Percentiles rank a stretch among this genome's conserved stretches.
These are phyloP conservation scores for Desmodus rotundus DNA, from an alignment of 2,113 vertebrate species.

Conservation along the genomic window DNA sequence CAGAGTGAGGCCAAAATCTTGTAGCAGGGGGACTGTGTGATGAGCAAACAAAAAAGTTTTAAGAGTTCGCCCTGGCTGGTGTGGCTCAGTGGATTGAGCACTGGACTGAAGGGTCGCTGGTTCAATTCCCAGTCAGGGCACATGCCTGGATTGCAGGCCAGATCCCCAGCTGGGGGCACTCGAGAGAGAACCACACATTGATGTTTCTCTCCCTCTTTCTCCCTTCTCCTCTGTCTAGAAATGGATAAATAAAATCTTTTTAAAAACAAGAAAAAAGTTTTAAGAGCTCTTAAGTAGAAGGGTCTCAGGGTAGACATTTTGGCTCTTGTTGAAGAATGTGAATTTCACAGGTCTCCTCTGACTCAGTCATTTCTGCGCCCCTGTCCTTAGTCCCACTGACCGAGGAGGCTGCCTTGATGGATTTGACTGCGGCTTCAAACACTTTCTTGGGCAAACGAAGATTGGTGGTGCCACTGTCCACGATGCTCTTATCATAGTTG, in stretches of 20 bases:
- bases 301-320: not conserved
- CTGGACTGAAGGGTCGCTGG: too few relatives aligned
- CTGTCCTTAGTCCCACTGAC: slow-evolving; percentile 81
- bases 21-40: not conserved
- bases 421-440: slow-evolving; percentile 96
- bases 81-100: too few relatives aligned
- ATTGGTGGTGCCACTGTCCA: slow-evolving; percentile 98
- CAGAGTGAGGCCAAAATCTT: not conserved
- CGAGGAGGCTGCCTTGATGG: slow-evolving; percentile 96
- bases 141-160: too few relatives aligned
- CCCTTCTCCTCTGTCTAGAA: too few relatives aligned
- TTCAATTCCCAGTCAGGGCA: too few relatives aligned
- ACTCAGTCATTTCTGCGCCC: not conserved
- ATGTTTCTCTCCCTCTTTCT: too few relatives aligned
- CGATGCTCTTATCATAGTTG: slow-evolving; percentile 98
- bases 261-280: not conserved
- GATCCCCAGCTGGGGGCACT: too few relatives aligned
- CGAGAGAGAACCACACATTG: too few relatives aligned
- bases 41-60: not conserved
- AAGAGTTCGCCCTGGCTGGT: too few relatives aligned
- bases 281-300: not conserved
- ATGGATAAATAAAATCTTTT: too few relatives aligned
- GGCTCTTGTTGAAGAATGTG: not conserved
- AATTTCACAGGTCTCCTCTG: not conserved
- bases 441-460: slow-evolving; percentile 95